These are phyloP conservation scores for Campylomormyrus numenius DNA, from an alignment of 2,113 vertebrate genomes.

Conservation along the genomic window DNA sequence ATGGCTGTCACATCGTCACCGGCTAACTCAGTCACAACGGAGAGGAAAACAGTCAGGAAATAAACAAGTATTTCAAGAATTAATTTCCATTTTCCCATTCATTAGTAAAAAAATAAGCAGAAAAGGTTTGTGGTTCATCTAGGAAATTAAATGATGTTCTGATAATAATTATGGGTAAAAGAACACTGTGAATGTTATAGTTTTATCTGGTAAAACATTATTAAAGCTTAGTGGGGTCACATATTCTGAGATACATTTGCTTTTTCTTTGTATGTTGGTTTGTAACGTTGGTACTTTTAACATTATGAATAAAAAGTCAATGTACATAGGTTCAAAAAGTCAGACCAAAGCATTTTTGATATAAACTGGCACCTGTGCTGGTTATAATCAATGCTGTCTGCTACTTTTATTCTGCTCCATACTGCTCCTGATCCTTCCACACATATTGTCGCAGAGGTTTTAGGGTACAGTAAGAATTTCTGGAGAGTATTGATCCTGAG, in stretches of 20 bases:
- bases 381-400: not conserved
- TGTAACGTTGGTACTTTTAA: not conserved
- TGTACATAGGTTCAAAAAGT: not conserved
- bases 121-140: not conserved
- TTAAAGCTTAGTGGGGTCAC: not conserved
- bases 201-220: not conserved
- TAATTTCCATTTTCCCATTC: not conserved
- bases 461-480: not conserved
- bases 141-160: not conserved
- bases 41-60: not conserved
- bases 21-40: not conserved
- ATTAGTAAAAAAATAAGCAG: not conserved
- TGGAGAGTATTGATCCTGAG: not conserved
- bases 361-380: not conserved
- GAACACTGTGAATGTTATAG: not conserved
- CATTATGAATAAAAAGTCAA: not conserved
- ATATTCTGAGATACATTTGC: not conserved
- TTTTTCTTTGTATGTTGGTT: not conserved
- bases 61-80: not conserved
- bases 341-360: not conserved
- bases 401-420: not conserved
- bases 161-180: not conserved
- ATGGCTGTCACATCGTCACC: slow-evolving; percentile 32
- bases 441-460: not conserved
- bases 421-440: not conserved